Evolutionary conservation across 2,113 vertebrate genomes (phyloP).

Genomic region (Microtus oregoni): DNA sequence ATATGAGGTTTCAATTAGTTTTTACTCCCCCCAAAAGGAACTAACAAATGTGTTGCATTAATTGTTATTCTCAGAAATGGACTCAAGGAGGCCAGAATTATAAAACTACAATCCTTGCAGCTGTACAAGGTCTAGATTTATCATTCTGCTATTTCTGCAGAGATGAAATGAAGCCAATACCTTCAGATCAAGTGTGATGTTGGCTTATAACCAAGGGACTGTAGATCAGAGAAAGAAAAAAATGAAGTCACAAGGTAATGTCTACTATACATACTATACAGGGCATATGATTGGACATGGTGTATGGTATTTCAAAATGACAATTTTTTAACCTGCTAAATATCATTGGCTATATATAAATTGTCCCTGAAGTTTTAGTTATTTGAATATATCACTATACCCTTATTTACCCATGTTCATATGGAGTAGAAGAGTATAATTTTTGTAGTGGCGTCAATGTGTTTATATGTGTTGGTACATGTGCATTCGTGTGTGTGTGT

Average conservation of each 20-base stretch:
- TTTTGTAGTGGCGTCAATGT: not conserved
- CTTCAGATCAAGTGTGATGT: not conserved
- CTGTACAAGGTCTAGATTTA: not conserved
- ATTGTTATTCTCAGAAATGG: slow-evolving; percentile 52
- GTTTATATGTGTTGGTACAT: not conserved
- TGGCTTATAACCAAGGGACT: not conserved
- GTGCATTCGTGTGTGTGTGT: not conserved
- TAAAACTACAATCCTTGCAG: slow-evolving; percentile 33
- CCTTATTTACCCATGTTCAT: not conserved
- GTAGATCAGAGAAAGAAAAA: not conserved
- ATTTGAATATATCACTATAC: not conserved
- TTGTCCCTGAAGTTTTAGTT: not conserved
- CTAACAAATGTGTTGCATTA: slow-evolving; percentile 30
- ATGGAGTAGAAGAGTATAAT: not conserved
- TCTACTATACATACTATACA: not conserved
- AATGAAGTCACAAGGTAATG: not conserved
- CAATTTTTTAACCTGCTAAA: not conserved
- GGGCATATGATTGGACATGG: not conserved
- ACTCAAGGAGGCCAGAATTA: not conserved
- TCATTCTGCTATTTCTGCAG: not conserved
- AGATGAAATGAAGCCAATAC: not conserved
- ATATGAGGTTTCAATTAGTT: slow-evolving; percentile 69
- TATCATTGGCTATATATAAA: not conserved
- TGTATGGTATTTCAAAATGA: not conserved
- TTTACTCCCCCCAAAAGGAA: slow-evolving; percentile 45